Evolutionary conservation across 2,113 vertebrate species (phyloP).

Genomic region (Lepus timidus): DNA sequence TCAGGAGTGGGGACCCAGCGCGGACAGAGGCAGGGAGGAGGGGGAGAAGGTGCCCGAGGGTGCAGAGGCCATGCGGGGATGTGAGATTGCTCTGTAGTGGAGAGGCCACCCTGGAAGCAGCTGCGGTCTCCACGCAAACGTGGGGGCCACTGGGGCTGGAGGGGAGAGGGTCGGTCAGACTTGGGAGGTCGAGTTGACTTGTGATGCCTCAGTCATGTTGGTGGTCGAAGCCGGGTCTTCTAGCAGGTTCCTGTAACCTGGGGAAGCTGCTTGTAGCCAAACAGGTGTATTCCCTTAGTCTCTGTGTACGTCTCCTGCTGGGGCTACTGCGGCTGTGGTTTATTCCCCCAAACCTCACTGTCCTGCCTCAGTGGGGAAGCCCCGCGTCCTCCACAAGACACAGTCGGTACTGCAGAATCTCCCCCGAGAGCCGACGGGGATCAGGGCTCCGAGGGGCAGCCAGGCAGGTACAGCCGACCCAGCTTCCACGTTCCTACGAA

Average conservation of each 20-base stretch:
- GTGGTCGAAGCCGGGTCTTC: not conserved
- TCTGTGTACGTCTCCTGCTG: not conserved
- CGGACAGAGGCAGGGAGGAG: not conserved
- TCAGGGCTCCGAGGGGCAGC: not conserved
- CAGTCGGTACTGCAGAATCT: not conserved
- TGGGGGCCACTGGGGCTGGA: no score
- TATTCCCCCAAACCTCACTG: not conserved
- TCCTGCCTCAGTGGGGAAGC: not conserved
- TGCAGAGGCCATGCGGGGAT: not conserved
- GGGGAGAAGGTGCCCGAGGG: not conserved
- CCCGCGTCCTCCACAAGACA: not conserved
- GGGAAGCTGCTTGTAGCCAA: not conserved
- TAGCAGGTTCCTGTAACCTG: not conserved
- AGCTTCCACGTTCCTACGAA: rapidly evolving
- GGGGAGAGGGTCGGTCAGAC: not conserved
- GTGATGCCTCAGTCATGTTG: not conserved
- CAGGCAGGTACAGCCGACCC: not conserved
- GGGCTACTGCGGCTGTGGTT: not conserved
- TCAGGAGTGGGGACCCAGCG: not conserved
- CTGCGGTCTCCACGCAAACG: not conserved
- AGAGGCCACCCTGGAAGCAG: not conserved
- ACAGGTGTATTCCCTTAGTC: not conserved
- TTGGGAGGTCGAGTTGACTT: not conserved
- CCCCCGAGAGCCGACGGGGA: not conserved
- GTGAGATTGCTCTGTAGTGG: not conserved